phyloP scores from a whole-genome alignment of 2,888 invertebrate species.

The Stratiomys singularior region DNA sequence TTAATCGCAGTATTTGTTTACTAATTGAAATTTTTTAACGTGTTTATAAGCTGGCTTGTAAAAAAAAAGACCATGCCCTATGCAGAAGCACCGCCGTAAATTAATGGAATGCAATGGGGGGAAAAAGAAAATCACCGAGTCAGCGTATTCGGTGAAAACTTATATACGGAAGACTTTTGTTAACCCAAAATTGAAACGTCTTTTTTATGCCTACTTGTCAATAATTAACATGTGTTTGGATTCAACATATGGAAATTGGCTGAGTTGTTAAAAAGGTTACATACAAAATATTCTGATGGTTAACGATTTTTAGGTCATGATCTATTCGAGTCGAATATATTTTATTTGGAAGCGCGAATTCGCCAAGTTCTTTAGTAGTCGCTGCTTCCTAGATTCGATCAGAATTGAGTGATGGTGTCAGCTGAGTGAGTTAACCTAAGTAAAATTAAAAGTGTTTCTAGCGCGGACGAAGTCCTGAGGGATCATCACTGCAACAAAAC shows the following conservation, averaged over 20 bases:
- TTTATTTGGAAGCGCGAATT: neutral
- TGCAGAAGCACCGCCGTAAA: neutral
- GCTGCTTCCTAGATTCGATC: neutral
- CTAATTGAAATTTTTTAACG: constrained; percentile 14
- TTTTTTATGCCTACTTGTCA: constrained; percentile 16
- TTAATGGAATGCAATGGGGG: neutral
- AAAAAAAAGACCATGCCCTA: neutral
- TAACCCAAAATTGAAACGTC: neutral
- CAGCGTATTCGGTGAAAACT: neutral
- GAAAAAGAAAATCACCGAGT: neutral
- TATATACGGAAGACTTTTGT: constrained; percentile 18
- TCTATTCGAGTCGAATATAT: neutral
- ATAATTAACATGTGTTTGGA: constrained; percentile 24
- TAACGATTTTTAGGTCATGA: neutral
- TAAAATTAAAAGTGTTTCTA: no score
- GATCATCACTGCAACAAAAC: no score
- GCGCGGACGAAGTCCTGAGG: no score
- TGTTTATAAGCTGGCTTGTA: no score
- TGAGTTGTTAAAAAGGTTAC: constrained; percentile 12
- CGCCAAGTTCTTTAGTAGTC: neutral
- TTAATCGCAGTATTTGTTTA: neutral
- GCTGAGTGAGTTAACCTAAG: no score
- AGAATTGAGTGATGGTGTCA: neutral
- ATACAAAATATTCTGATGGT: neutral
- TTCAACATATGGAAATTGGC: constrained; percentile 21